Conservation (phyloP, 2,797 vertebrate genomes). For the Micrastur ruficollis region DNA sequence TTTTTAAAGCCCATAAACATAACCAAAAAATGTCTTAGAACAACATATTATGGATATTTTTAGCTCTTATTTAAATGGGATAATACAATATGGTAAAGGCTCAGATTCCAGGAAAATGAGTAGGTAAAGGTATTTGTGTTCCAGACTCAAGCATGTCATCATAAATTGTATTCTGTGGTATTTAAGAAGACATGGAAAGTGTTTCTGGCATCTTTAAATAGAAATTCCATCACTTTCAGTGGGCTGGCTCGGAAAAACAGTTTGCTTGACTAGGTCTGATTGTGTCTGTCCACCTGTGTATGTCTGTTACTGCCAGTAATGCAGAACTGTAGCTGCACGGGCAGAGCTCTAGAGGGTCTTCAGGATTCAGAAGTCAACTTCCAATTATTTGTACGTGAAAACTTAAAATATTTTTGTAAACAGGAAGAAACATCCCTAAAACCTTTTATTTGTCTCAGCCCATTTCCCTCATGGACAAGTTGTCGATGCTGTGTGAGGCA, state of each 20-base stretch:
- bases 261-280: neutral
- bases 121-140: neutral
- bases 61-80: neutral
- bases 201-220: constrained; percentile 28
- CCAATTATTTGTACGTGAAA: neutral
- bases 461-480: fast-evolving
- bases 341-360: neutral
- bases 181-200: neutral
- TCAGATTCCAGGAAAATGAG: neutral
- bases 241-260: neutral
- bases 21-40: neutral
- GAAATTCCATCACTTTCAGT: neutral
- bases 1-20: neutral
- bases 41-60: neutral
- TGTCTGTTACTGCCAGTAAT: neutral
- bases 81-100: neutral
- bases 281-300: neutral
- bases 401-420: neutral
- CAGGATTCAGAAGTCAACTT: neutral
- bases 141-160: neutral
- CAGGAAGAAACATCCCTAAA: neutral
- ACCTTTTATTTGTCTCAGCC: neutral
- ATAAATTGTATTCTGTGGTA: neutral
- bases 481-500: fast-evolving
- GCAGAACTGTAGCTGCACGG: neutral